These are phyloP conservation scores for Iguana delicatissima DNA, from an alignment of 2,797 vertebrate genomes.

Conservation along the genomic window DNA sequence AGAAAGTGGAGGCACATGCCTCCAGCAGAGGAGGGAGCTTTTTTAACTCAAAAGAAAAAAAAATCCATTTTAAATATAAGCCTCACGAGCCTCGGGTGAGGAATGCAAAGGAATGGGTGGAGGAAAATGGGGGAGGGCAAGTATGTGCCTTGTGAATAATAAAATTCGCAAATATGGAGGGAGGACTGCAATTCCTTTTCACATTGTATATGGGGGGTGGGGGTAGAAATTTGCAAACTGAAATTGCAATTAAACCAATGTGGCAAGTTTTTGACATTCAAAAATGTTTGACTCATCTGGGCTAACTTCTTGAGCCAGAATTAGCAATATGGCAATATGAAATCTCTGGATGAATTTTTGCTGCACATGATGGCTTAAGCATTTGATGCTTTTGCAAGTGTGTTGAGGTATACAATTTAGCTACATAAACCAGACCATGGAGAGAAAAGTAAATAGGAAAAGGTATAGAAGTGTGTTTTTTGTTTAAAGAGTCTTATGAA, in stretches of 20 bases:
- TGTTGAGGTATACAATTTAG: not conserved
- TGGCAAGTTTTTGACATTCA: not conserved
- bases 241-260: not conserved
- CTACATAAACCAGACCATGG: constrained; percentile 19
- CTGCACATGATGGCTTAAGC: not conserved
- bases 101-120: too few relatives aligned
- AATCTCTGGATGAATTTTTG: not conserved
- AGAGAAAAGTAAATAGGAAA: constrained; percentile 30
- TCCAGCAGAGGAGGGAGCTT: too few relatives aligned
- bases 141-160: too few relatives aligned
- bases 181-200: not conserved
- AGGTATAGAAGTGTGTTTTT: not conserved
- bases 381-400: not conserved
- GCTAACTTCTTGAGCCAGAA: not conserved
- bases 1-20: too few relatives aligned
- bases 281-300: not conserved
- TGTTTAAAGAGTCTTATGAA: not conserved
- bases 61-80: too few relatives aligned
- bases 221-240: not conserved
- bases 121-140: too few relatives aligned
- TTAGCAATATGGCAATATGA: not conserved
- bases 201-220: not conserved
- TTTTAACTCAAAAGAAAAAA: too few relatives aligned
- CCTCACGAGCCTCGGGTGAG: too few relatives aligned
- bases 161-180: too few relatives aligned